These are phyloP conservation scores for Centruroides sculpturatus DNA, from an alignment of 1,140 invertebrate species.

Conservation along the genomic window DNA sequence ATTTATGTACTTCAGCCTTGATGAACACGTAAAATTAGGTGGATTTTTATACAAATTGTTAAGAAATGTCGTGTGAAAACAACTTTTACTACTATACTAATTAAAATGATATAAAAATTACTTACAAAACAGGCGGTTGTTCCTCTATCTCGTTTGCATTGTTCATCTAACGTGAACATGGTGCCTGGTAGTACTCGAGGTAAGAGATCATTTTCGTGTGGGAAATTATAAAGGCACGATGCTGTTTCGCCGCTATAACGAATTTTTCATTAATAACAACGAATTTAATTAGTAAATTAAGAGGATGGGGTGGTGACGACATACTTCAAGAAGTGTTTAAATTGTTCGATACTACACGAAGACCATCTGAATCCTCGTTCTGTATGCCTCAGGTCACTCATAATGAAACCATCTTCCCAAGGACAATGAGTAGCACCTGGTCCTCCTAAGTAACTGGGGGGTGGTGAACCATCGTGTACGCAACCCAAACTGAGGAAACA, in stretches of 20 bases:
- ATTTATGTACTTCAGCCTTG: too few relatives aligned
- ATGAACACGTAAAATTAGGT: too few relatives aligned
- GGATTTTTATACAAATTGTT: too few relatives aligned
- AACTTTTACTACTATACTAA: too few relatives aligned
- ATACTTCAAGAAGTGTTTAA: constrained; percentile 90
- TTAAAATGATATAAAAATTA: constrained; percentile 13
- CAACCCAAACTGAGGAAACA: constrained; percentile 55
- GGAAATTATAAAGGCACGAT: constrained; percentile 82
- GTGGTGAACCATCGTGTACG: constrained; percentile 86
- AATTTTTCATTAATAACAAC: neutral
- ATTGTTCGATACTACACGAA: constrained; percentile 79
- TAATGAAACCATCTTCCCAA: constrained; percentile 92
- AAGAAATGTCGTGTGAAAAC: too few relatives aligned
- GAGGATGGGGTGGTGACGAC: constrained; percentile 19
- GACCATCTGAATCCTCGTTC: constrained; percentile 92
- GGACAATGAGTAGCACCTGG: constrained; percentile 88
- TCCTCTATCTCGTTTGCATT: constrained; percentile 81
- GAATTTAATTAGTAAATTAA: neutral
- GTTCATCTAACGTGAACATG: constrained; percentile 73
- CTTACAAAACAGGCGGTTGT: constrained; percentile 77
- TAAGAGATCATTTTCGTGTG: constrained; percentile 79
- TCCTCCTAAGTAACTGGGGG: constrained; percentile 81
- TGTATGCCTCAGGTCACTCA: constrained; percentile 85
- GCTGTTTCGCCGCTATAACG: constrained; percentile 70
- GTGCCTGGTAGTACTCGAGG: constrained; percentile 78